A percentile compares a stretch with the other conserved stretches of the same genome.
These are phyloP conservation scores for Margarornis squamiger DNA, from an alignment of 2,797 vertebrate species.

Conservation along the genomic window DNA sequence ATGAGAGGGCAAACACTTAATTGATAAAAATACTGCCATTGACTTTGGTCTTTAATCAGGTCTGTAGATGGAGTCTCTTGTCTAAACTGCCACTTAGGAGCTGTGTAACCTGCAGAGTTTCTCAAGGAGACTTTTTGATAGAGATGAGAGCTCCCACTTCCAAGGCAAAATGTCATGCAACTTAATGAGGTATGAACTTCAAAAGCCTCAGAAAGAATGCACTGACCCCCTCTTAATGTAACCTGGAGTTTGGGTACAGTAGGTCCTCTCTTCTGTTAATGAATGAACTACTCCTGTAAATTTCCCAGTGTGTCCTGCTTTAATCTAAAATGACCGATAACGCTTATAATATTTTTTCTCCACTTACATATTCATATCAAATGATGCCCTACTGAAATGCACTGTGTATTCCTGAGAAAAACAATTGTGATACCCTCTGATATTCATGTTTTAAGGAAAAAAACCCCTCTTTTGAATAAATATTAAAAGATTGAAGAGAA, in stretches of 20 bases:
- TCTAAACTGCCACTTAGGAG: constrained; percentile 27
- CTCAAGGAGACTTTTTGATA: constrained; percentile 40
- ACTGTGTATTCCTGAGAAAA: neutral
- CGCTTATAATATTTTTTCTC: neutral
- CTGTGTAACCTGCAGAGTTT: constrained; percentile 44
- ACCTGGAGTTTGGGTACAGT: constrained; percentile 4
- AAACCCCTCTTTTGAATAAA: neutral
- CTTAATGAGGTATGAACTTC: constrained; percentile 52
- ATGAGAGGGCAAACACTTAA: constrained; percentile 49
- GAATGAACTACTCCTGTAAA: neutral
- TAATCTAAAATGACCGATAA: neutral
- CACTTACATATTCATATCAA: neutral
- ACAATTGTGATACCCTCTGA: neutral
- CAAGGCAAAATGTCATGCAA: neutral
- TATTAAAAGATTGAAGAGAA: neutral
- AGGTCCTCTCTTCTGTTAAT: constrained; percentile 45
- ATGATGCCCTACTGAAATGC: neutral
- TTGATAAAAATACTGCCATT: constrained; percentile 53
- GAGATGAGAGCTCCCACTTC: constrained; percentile 53
- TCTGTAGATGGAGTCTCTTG: constrained; percentile 35
- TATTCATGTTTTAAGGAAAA: neutral
- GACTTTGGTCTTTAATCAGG: constrained; percentile 59
- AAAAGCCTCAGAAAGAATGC: constrained; percentile 45
- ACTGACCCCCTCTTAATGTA: constrained; percentile 31
- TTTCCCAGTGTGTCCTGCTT: neutral